A percentile compares a stretch with the other conserved stretches of the same genome.
These are phyloP conservation scores for Drosophila obscura DNA, from an alignment of 1,140 invertebrate species.

Conservation along the genomic window DNA sequence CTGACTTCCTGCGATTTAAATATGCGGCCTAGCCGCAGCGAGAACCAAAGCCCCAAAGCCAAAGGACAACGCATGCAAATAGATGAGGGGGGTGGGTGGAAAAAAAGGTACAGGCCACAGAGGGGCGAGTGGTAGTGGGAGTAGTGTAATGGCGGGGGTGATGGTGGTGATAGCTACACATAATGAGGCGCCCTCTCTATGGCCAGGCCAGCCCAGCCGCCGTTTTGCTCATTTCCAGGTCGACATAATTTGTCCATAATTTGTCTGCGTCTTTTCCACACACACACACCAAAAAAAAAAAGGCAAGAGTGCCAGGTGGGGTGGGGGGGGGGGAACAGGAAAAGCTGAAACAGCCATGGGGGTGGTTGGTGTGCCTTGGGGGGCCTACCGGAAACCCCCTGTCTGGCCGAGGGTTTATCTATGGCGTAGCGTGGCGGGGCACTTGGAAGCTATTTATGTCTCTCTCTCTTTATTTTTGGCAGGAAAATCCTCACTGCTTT, in stretches of 20 bases:
- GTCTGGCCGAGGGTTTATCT: slow-evolving; percentile 67
- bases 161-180: slow-evolving; percentile 50
- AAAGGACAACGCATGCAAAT: slow-evolving; percentile 70
- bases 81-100: slow-evolving; percentile 10
- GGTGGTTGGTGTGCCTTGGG: not conserved
- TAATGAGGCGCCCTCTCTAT: slow-evolving; percentile 57
- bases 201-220: slow-evolving; percentile 48
- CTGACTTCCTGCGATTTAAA: slow-evolving; percentile 76
- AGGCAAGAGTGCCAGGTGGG: not conserved
- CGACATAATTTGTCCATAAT: slow-evolving; percentile 80
- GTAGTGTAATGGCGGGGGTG: not conserved
- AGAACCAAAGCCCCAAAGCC: slow-evolving; percentile 35
- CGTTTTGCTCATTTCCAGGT: slow-evolving; percentile 77
- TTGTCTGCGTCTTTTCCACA: slow-evolving; percentile 72
- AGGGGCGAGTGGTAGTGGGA: not conserved
- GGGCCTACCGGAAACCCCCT: slow-evolving; percentile 7
- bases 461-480: slow-evolving; percentile 42
- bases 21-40: slow-evolving; percentile 58
- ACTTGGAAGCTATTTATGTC: slow-evolving; percentile 74
- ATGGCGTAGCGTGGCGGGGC: slow-evolving; percentile 28
- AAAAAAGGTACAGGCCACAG: not conserved
- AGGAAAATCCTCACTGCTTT: slow-evolving; percentile 23
- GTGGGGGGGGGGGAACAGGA: not conserved
- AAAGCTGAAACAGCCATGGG: not conserved
- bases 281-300: slow-evolving; percentile 18